Evolutionary conservation across 30 jellyfish, hydroid and myxozoan genomes (phyloP).

Genomic region (Turritopsis dohrnii): DNA sequence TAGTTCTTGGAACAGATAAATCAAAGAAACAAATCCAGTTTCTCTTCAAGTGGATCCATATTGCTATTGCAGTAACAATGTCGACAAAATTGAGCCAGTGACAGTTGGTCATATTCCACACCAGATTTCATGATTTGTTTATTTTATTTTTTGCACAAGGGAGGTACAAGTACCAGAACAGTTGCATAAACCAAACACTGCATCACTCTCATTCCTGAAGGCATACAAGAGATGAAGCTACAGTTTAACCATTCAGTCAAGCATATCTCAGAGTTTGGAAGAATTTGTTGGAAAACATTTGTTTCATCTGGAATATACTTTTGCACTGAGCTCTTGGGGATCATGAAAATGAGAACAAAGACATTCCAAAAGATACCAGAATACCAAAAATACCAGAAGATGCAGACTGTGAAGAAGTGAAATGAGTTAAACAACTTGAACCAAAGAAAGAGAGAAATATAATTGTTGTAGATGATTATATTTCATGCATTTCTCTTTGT

Average conservation of each 20-base stretch:
- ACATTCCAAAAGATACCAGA: neutral
- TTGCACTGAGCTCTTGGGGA: neutral
- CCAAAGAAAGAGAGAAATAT: neutral
- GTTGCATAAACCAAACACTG: neutral
- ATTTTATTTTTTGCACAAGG: constrained; percentile 9
- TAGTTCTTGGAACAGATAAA: no score
- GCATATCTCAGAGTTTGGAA: neutral
- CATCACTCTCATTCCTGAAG: no score
- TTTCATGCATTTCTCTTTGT: neutral
- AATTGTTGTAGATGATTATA: neutral
- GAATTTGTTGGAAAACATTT: neutral
- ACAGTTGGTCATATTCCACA: constrained; percentile 6
- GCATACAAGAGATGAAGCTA: neutral
- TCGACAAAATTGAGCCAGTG: constrained; percentile 9
- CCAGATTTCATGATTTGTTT: no score
- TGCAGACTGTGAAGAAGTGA: neutral
- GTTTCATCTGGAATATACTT: neutral
- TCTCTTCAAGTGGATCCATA: constrained; percentile 9
- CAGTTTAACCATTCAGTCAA: constrained; percentile 8
- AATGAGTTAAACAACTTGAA: neutral
- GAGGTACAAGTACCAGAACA: neutral
- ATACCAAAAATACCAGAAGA: neutral
- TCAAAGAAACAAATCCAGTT: neutral
- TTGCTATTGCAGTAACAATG: neutral
- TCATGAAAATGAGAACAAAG: neutral